These are phyloP conservation scores for Tragelaphus oryx DNA, from an alignment of 2,797 vertebrate genomes.

Conservation along the genomic window DNA sequence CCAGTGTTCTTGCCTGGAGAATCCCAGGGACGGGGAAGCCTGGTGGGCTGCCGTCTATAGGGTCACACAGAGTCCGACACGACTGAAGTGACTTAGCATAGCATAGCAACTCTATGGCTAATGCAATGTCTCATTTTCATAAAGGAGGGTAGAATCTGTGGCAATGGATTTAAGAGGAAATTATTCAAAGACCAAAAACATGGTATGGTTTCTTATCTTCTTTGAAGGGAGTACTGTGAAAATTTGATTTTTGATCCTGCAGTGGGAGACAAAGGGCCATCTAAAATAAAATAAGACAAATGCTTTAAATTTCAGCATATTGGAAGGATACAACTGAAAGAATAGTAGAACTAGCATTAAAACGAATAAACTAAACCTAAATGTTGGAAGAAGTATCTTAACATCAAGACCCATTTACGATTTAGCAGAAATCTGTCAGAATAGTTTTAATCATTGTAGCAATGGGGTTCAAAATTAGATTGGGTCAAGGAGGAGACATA, in stretches of 20 bases:
- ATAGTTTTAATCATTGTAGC: neutral
- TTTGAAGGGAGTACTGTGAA: neutral
- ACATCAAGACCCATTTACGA: neutral
- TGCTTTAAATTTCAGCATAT: neutral
- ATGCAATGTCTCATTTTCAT: neutral
- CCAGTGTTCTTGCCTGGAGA: too few species aligned
- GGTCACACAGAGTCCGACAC: too few species aligned
- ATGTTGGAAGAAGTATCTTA: neutral
- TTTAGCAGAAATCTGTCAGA: neutral
- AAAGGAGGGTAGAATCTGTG: neutral
- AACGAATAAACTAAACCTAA: conserved; percentile 3
- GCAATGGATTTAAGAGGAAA: neutral
- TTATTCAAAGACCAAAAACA: neutral
- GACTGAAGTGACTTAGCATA: too few species aligned
- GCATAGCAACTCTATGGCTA: neutral
- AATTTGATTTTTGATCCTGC: neutral
- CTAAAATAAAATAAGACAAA: neutral
- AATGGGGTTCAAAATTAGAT: neutral
- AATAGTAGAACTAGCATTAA: neutral
- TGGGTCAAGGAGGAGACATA: neutral
- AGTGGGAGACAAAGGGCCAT: neutral
- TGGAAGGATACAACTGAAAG: neutral
- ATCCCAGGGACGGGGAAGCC: too few species aligned
- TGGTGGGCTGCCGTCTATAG: too few species aligned
- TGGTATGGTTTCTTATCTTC: neutral